phyloP scores from a whole-genome alignment of 2,888 invertebrate genomes.

The Eulithis prunata region DNA sequence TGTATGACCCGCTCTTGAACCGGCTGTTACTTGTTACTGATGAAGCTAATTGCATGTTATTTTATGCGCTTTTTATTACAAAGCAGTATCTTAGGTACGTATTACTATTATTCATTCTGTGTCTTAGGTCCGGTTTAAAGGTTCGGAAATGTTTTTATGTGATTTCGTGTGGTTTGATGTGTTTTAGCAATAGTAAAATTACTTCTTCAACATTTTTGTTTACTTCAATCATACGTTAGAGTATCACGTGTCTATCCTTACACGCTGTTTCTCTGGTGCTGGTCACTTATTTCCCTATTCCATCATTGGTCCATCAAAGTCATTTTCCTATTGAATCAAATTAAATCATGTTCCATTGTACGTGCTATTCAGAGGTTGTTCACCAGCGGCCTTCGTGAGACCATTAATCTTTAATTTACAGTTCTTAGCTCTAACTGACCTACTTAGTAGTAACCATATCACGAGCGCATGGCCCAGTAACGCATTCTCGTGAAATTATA shows the following conservation, averaged over 20 bases:
- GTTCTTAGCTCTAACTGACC: constrained; percentile 35
- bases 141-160: constrained; percentile 21
- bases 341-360: neutral
- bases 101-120: neutral
- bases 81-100: neutral
- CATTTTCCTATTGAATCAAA: constrained; percentile 1
- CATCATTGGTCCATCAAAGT: neutral
- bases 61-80: constrained; percentile 31
- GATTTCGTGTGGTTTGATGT: neutral
- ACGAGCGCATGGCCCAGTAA: constrained; percentile 58
- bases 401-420: constrained; percentile 34
- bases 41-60: constrained; percentile 40
- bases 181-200: neutral
- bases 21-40: constrained; percentile 32
- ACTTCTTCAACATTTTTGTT: neutral
- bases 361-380: constrained; percentile 14
- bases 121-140: constrained; percentile 32
- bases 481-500: constrained; percentile 55
- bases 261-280: too few relatives aligned
- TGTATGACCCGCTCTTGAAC: constrained; percentile 55
- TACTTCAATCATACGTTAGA: too few relatives aligned
- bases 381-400: constrained; percentile 26
- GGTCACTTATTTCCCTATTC: neutral
- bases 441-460: constrained; percentile 41
- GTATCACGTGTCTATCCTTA: too few relatives aligned